phyloP scores from a whole-genome alignment of 2,113 vertebrate genomes.

The Platysteira castanea region DNA sequence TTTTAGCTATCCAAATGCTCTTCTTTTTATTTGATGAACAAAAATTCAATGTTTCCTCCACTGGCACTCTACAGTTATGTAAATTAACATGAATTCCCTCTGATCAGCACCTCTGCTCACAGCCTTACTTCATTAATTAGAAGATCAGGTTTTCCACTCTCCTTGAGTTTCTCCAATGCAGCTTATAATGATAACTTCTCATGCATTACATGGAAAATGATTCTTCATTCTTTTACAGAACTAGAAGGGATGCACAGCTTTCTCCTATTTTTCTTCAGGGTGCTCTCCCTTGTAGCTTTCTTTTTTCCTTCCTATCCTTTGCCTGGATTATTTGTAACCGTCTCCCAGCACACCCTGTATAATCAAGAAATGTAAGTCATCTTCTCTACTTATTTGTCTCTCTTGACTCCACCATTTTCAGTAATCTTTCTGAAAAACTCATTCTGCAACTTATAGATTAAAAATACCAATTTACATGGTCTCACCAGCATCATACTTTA shows the following conservation, averaged over 20 bases:
- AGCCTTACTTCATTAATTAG: neutral
- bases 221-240: neutral
- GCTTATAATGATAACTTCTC: neutral
- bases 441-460: neutral
- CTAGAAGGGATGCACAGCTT: neutral
- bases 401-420: neutral
- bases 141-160: neutral
- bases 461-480: fast-evolving
- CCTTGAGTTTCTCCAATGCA: neutral
- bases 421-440: neutral
- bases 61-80: fast-evolving
- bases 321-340: neutral
- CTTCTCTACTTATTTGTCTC: neutral
- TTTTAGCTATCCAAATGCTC: neutral
- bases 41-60: neutral
- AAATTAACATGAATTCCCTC: neutral
- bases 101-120: neutral
- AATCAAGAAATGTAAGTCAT: neutral
- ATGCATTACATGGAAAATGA: neutral
- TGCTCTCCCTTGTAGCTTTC: neutral
- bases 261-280: neutral
- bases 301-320: neutral
- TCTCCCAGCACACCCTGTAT: fast-evolving
- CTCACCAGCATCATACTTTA: neutral
- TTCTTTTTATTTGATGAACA: neutral